Conservation (phyloP, 2,797 vertebrate genomes). For the Argya squamiceps region DNA sequence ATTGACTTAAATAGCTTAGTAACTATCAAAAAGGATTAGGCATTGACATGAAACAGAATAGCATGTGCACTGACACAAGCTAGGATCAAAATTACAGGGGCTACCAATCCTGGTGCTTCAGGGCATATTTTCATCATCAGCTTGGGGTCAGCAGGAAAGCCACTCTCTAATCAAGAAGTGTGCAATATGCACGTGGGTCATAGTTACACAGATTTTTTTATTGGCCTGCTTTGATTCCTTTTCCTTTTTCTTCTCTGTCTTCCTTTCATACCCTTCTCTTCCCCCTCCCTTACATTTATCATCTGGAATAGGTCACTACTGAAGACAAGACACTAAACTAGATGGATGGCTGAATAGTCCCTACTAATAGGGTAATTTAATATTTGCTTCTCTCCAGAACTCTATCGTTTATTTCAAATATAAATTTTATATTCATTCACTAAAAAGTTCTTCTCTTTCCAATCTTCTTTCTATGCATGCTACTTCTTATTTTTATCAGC, state of each 20-base stretch:
- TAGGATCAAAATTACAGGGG: slow-evolving; percentile 54
- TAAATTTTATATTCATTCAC: slow-evolving; percentile 29
- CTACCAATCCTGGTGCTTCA: slow-evolving; percentile 47
- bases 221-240: not conserved
- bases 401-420: slow-evolving; percentile 23
- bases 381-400: slow-evolving; percentile 50
- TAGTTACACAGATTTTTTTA: not conserved
- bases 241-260: not conserved
- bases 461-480: not conserved
- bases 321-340: slow-evolving; percentile 55
- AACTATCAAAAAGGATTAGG: slow-evolving; percentile 68
- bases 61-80: slow-evolving; percentile 32
- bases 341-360: slow-evolving; percentile 34
- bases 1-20: slow-evolving; percentile 66
- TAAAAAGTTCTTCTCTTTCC: slow-evolving; percentile 12
- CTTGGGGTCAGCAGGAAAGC: slow-evolving; percentile 15
- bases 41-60: slow-evolving; percentile 58
- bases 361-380: slow-evolving; percentile 42
- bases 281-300: not conserved
- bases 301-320: slow-evolving; percentile 42
- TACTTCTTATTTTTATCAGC: slow-evolving; percentile 19
- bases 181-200: not conserved
- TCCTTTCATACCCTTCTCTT: not conserved
- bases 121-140: slow-evolving; percentile 34
- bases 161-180: not conserved